These are phyloP conservation scores for Omphaloscelis lunosa DNA, from an alignment of 2,888 invertebrate genomes.

Conservation along the genomic window DNA sequence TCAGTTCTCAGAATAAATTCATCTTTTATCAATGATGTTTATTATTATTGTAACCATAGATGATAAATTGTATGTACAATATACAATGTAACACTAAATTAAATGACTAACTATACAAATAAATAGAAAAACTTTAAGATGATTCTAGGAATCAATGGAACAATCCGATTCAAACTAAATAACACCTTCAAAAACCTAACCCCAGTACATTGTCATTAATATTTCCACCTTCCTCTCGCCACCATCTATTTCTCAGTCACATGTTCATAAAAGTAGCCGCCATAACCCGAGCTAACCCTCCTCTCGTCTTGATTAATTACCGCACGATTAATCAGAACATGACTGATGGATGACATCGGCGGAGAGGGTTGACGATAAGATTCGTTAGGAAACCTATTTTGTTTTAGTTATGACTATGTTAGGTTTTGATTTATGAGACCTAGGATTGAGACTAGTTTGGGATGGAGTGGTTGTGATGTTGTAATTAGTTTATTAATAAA, in stretches of 20 bases:
- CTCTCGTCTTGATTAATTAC: slow-evolving; percentile 65
- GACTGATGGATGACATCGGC: slow-evolving; percentile 56
- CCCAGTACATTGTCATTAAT: background rate
- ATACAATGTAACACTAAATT: too few relatives aligned
- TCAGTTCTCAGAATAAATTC: background rate
- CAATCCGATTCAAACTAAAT: background rate
- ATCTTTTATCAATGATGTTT: background rate
- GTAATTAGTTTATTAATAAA: background rate
- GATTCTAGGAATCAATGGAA: background rate
- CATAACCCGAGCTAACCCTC: slow-evolving; percentile 47
- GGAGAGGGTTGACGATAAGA: slow-evolving; percentile 50
- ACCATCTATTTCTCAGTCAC: slow-evolving; percentile 29
- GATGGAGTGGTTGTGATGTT: background rate
- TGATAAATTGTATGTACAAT: too few relatives aligned
- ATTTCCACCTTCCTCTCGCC: background rate
- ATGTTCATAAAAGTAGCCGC: slow-evolving; percentile 22
- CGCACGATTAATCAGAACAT: slow-evolving; percentile 63
- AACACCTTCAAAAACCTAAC: background rate
- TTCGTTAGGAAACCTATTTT: slow-evolving; percentile 9
- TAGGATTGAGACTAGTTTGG: background rate
- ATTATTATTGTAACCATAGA: too few relatives aligned
- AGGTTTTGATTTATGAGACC: slow-evolving; percentile 41
- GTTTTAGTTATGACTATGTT: slow-evolving; percentile 33
- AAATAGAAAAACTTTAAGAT: too few relatives aligned
- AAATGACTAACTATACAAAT: too few relatives aligned